Evolutionary conservation across 1,140 invertebrate species (phyloP).

Genomic region (Laupala kohalensis): DNA sequence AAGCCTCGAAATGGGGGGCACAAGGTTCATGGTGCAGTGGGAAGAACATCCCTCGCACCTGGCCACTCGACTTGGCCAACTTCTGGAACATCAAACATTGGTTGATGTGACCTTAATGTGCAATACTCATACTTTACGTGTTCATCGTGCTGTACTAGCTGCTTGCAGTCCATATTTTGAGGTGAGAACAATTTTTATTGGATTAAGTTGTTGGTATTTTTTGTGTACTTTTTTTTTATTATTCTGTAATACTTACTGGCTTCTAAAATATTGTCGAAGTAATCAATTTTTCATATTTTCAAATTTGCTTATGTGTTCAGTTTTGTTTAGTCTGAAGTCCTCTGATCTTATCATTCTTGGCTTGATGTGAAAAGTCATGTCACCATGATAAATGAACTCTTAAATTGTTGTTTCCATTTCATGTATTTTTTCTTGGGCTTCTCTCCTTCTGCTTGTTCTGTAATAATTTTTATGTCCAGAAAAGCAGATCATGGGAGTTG

Average conservation of each 20-base stretch:
- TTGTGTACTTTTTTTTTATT: conserved; percentile 12
- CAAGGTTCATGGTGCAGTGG: conserved; percentile 34
- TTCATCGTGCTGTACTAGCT: conserved; percentile 43
- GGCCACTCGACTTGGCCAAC: conserved; percentile 37
- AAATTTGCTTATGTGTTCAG: neutral
- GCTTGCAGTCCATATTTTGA: conserved; percentile 49
- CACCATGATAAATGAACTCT: too few relatives aligned
- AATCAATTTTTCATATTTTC: neutral
- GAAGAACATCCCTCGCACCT: conserved; percentile 37
- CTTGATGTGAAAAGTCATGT: too few relatives aligned
- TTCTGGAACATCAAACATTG: conserved; percentile 39
- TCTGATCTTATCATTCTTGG: too few relatives aligned
- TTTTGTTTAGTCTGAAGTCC: neutral
- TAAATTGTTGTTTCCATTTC: too few relatives aligned
- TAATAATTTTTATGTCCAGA: too few relatives aligned
- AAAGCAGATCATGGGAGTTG: too few relatives aligned
- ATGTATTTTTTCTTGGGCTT: too few relatives aligned
- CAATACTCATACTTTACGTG: conserved; percentile 40
- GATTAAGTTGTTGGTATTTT: too few relatives aligned
- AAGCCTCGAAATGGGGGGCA: conserved; percentile 17
- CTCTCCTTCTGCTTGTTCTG: too few relatives aligned
- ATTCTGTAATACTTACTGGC: conserved; percentile 17
- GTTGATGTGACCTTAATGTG: conserved; percentile 44
- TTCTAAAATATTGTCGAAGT: conserved; percentile 11
- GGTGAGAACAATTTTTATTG: too few relatives aligned